These are phyloP conservation scores for Notiomystis cincta DNA, from an alignment of 2,113 vertebrate species.

Conservation along the genomic window DNA sequence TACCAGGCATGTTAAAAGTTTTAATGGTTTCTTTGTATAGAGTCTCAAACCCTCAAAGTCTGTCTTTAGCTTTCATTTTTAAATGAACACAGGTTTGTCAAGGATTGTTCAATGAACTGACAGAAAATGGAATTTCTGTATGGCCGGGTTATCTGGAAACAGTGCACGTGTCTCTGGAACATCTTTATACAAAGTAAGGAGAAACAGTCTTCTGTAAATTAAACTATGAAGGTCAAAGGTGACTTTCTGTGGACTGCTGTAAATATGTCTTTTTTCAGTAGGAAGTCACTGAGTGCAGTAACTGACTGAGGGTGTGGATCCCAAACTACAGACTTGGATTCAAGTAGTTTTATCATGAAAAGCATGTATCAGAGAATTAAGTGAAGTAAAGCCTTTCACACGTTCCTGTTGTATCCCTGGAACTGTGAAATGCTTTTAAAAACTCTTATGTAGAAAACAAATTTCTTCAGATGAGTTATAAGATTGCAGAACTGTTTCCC, in stretches of 20 bases:
- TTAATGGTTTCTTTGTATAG: neutral
- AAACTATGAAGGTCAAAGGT: neutral
- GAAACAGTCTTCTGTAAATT: neutral
- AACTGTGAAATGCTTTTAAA: neutral
- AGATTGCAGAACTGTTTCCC: neutral
- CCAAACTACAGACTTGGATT: neutral
- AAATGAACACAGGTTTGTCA: slow-evolving; percentile 82
- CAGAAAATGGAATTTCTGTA: slow-evolving; percentile 80
- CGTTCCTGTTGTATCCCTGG: neutral
- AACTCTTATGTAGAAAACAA: neutral
- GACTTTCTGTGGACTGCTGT: neutral
- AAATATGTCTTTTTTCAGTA: neutral
- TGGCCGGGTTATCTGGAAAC: slow-evolving; percentile 94
- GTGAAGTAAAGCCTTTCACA: neutral
- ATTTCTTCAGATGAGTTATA: neutral
- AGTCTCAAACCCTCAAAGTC: neutral
- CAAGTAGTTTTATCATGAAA: neutral
- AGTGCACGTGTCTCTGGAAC: slow-evolving; percentile 76
- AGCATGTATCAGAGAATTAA: neutral
- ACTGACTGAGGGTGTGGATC: neutral
- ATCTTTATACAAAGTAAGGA: slow-evolving; percentile 85
- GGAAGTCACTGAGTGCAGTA: neutral
- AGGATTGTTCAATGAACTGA: slow-evolving; percentile 83
- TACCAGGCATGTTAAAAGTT: neutral
- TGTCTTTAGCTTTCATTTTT: neutral